Base-by-base conservation (phyloP, 2,888 invertebrate species). In the Automeris io region DNA sequence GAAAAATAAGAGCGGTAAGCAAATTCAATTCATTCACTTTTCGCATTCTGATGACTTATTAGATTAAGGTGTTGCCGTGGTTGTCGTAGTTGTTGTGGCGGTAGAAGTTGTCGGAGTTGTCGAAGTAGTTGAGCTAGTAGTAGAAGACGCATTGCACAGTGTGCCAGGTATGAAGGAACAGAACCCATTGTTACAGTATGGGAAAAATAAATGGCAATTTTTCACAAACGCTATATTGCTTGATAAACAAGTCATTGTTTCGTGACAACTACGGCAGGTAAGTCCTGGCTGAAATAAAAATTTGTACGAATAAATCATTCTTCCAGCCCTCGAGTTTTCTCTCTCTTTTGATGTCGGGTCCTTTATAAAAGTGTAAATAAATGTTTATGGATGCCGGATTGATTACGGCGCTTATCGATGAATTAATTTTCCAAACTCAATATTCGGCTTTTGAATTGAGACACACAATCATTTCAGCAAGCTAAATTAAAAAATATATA, bases 181-280 rank as follows among this genome's bases (percentile, higher is more conserved):
- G 8, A 50, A 40, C 0, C 83, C 81, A 35, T 56, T 57, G 40
- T 62, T 66, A 50, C 79, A 78, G 60, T 61, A 68, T 0, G 50
- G 61, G 21, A 54, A 46, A 3, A 68, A 18, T 2, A 65, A 63
- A 2, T 46, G 49, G 49, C 78, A 78, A 4, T 35, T 51, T 19
- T 47, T 59, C 3, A 61, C 24, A 1, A 61, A 35, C 8, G 70
- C 75, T 0, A 66, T 45, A 46, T 69, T 68, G 44, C 39, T 63
- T 2, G 55, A 31, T 2, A 47, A 43, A 42, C 79, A 80, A 24
- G 43, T 45, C 13, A 71, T 42, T 0, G 59, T 52, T 39, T 59
- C 55, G 3, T 42, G 48, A 49, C 78, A 78, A 43, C 56, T 59
- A 1, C 43, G 26, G 40, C 78, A 61, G n/a, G 39, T 39, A 6